Conservation (phyloP, 2,888 invertebrate genomes). For the Lasius platythorax region DNA sequence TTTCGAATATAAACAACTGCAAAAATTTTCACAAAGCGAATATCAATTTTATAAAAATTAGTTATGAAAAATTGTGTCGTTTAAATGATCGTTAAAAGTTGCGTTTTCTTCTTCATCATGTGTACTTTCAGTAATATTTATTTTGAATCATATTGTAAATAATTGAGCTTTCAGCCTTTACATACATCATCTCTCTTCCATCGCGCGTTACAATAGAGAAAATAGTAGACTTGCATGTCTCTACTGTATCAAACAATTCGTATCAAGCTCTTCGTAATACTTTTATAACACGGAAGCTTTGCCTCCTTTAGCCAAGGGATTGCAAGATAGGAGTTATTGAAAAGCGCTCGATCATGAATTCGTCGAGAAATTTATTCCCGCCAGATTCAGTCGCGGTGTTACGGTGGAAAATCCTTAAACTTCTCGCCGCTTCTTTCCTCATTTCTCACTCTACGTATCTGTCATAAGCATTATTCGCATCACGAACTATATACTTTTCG, state of each 20-base stretch:
- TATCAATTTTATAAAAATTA: background rate
- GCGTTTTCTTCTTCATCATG: background rate
- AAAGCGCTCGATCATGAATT: conserved; percentile 67
- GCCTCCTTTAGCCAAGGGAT: background rate
- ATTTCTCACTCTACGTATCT: conserved; percentile 66
- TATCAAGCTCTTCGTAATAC: background rate
- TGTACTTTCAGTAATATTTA: background rate
- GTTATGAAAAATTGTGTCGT: background rate
- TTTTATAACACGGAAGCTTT: conserved; percentile 6
- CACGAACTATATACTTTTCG: background rate
- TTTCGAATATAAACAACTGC: background rate
- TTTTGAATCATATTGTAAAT: background rate
- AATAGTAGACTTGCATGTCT: background rate
- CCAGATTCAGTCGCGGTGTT: conserved; percentile 54
- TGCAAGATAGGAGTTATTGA: conserved; percentile 52
- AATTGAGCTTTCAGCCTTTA: background rate
- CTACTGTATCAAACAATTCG: background rate
- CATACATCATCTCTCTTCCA: background rate
- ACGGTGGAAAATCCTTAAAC: conserved; percentile 64
- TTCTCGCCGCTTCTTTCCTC: conserved; percentile 62
- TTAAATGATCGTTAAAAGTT: background rate
- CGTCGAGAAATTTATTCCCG: conserved; percentile 64
- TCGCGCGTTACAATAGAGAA: background rate
- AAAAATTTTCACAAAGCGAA: background rate
- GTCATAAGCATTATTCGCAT: conserved; percentile 46